A percentile compares a stretch with the other conserved stretches of the same genome.
Conservation (phyloP, 2,797 vertebrate species). For the Myripristis murdjan region DNA sequence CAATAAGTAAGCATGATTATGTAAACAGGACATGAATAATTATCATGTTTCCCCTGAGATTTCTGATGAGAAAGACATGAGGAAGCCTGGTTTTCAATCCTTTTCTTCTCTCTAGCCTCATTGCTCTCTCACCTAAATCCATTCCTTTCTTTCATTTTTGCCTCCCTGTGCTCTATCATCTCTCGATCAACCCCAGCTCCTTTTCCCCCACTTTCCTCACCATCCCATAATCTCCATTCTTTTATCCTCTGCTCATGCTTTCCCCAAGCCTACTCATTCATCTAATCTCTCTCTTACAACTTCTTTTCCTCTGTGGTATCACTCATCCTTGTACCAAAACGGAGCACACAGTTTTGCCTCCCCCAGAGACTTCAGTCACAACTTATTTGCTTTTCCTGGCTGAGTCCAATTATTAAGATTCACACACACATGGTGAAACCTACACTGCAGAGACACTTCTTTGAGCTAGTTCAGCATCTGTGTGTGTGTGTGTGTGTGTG, state of each 20-base stretch:
- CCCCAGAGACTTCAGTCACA: neutral
- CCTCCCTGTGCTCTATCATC: slow-evolving; percentile 7
- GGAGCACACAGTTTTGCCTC: neutral
- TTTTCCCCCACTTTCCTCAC: neutral
- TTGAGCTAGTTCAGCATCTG: neutral
- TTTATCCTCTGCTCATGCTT: slow-evolving; percentile 17
- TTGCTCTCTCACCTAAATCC: neutral
- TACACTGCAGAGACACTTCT: neutral
- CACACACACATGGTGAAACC: slow-evolving; percentile 1
- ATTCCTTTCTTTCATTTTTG: too few species aligned
- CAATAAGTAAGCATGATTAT: slow-evolving; percentile 66
- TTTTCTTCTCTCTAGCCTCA: neutral
- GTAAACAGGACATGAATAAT: slow-evolving; percentile 73
- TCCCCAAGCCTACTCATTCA: slow-evolving; percentile 20
- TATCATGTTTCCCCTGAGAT: slow-evolving; percentile 47
- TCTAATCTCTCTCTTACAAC: neutral
- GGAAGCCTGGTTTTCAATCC: neutral
- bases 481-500: slow-evolving; percentile 3
- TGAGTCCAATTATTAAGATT: neutral
- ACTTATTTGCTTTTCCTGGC: neutral
- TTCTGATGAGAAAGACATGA: slow-evolving; percentile 6
- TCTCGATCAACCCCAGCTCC: slow-evolving; percentile 16
- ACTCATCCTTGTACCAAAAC: neutral
- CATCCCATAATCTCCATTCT: slow-evolving; percentile 10
- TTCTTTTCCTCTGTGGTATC: neutral